Base-by-base conservation (phyloP, 2,888 invertebrate species). In the Eristalinus sepulchralis region DNA sequence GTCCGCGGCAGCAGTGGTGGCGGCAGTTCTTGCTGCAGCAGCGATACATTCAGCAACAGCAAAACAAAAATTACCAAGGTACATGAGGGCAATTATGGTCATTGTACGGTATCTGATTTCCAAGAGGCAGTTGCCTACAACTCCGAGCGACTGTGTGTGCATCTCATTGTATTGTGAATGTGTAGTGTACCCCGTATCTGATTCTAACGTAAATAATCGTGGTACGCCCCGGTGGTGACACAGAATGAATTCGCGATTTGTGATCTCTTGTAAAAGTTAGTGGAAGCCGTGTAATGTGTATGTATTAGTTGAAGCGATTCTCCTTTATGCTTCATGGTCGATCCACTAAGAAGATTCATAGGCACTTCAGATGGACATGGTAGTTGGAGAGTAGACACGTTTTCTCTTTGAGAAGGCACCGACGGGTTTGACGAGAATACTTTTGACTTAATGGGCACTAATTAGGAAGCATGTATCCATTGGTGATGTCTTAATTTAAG, bases 31-130 rank as follows among this genome's bases (percentile, higher is more conserved):
- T 33, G 55, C 27, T 64, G 59, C 55, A 66, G 17, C 47, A 17
- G 47, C n/a, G 47, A 17, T 5, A 17, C 47, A 47, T 17, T 47
- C 47, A 8, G 17, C n/a, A 6, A 70, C 82, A 75, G 73, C 72
- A 55, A 66, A 73, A 71, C 75, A 83, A 79, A 86, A 86, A 75
- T 79, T 79, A 66, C 71, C 76, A 68, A 86, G 86, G 66, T 82
- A 86, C 86, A 86, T 79, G 86, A 83, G 78, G 83, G 86, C 83
- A 86, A 86, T 86, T 86, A 86, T 83, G 78, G 86, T 83, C 83
- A 83, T 86, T 83, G 78, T 83, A 86, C 78, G 86, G 83, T 86
- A 86, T 86, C 86, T 83, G 86, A 86, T 86, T 82, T 83, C 83
- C 47, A 83, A 83, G 71, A 75, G 86, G 73, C 82, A 72, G 68